Percentiles rank a stretch among this genome's conserved stretches.
Conservation (phyloP, 2,797 vertebrate species). For the Tokudaia tokunoshimensis region DNA sequence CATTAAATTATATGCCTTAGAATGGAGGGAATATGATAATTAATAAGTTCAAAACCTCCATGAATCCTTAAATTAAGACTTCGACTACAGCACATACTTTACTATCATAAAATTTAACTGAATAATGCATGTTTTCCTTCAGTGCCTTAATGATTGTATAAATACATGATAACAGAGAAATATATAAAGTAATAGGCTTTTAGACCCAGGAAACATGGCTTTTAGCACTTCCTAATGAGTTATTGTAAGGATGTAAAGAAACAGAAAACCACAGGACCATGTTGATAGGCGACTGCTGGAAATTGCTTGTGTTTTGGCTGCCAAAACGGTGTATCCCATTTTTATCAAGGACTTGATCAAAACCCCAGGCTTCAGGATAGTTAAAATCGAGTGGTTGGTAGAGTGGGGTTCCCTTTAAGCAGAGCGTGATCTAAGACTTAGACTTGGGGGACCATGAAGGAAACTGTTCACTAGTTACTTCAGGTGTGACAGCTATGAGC, state of each 20-base stretch:
- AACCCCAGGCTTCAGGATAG: background rate
- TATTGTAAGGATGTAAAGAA: conserved; percentile 45
- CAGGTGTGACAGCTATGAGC: background rate
- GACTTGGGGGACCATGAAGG: background rate
- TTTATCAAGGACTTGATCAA: background rate
- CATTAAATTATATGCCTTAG: conserved; percentile 64
- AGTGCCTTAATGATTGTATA: conserved; percentile 79
- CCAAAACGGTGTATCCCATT: background rate
- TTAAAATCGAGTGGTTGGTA: background rate
- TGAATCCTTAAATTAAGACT: conserved; percentile 79
- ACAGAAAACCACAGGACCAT: background rate
- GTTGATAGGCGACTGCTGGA: background rate
- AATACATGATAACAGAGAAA: conserved; percentile 76
- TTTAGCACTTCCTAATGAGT: conserved; percentile 49
- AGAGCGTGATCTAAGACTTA: background rate
- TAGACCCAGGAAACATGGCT: conserved; percentile 67
- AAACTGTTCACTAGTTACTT: background rate
- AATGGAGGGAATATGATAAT: conserved; percentile 76
- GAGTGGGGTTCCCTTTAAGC: background rate
- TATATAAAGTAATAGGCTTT: conserved; percentile 75
- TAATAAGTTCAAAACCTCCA: conserved; percentile 75
- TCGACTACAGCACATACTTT: conserved; percentile 57
- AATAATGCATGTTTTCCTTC: conserved; percentile 82
- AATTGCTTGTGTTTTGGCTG: background rate
- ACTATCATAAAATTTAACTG: conserved; percentile 76